These are phyloP conservation scores for Oopsacas minuta DNA, from an alignment of 37 sponge, comb jelly and placozoan species.

Conservation along the genomic window DNA sequence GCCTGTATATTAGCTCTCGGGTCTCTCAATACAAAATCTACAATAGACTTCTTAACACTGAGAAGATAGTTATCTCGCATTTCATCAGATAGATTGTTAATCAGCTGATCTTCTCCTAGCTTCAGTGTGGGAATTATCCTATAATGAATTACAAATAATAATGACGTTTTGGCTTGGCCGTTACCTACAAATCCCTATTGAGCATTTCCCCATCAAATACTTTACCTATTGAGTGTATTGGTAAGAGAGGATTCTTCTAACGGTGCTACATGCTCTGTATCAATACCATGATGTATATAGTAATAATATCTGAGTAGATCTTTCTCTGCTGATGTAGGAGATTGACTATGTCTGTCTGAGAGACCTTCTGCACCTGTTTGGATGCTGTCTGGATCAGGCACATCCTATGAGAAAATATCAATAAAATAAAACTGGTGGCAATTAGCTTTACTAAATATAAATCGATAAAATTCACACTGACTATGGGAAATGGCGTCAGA, in stretches of 20 bases:
- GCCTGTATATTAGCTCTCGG: conserved; percentile 53
- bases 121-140: conserved; percentile 10
- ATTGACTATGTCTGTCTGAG: conserved; percentile 11
- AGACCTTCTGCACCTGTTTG: conserved; percentile 28
- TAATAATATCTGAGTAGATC: conserved; percentile 84
- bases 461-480: too few relatives aligned
- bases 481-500: too few relatives aligned
- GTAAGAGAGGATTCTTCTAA: conserved; percentile 88
- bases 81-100: conserved; percentile 86
- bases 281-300: conserved; percentile 95
- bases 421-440: too few relatives aligned
- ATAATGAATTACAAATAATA: background rate
- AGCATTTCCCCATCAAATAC: too few relatives aligned
- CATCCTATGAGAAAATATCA: conserved; percentile 12
- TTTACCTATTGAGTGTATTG: conserved; percentile 35
- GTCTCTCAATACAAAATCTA: conserved; percentile 94
- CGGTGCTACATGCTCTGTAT: conserved; percentile 91
- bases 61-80: conserved; percentile 92
- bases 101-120: conserved; percentile 22
- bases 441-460: too few relatives aligned
- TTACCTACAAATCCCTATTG: too few relatives aligned
- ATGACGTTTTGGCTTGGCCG: too few relatives aligned
- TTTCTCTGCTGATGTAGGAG: conserved; percentile 60
- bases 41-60: conserved; percentile 96
- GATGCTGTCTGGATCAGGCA: background rate